Base-by-base conservation (phyloP, 2,888 invertebrate genomes). In the Cepaea hortensis region DNA sequence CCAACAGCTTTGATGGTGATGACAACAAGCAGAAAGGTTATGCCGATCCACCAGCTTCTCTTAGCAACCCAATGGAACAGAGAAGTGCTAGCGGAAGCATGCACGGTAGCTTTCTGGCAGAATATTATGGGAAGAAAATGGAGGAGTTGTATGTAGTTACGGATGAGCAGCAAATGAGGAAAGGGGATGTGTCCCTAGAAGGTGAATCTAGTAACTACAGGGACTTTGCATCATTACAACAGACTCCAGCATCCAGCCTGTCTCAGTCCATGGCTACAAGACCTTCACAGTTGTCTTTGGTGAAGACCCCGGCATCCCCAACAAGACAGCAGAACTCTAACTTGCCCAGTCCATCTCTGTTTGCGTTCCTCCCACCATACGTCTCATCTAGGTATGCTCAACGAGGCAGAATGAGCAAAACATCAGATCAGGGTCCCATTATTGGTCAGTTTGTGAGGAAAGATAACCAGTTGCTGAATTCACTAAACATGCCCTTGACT, bases 381-480 rank as follows among this genome's bases (percentile, higher is more conserved):
- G 88, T 88, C 70, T 87, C 89, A 6, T 87, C 86, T 3, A 75
- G 79, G 5, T 76, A 85, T 70, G 76, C 81, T 18, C 86, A 88
- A n/a, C 81, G 85, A 61, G 81, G 79, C 46, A 75, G 85, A 13
- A 50, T 85, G 18, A 84, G 80, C 35, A 89, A 72, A 50, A 75
- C 83, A 13, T 81, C 87, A 9, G 82, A 88, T 62, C 88, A 85
- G 23, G 92, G 92, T 15, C 92, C 93, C 48, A 92, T 92, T 61
- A 90, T 92, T 80, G 92, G 92, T 11, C 92, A 92, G 88, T 85
- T 92, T 72, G 90, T 92, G 20, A 86, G 89, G 68, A 91, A 87
- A 61, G 86, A 86, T 46, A 65, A 23, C 80, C 76, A 76, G 61
- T 50, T 62, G n/a, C n/a, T 23, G 20, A 84, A 68, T 23, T 23